Conservation (phyloP, 2,888 invertebrate genomes). For the Odontomyia ornata region DNA sequence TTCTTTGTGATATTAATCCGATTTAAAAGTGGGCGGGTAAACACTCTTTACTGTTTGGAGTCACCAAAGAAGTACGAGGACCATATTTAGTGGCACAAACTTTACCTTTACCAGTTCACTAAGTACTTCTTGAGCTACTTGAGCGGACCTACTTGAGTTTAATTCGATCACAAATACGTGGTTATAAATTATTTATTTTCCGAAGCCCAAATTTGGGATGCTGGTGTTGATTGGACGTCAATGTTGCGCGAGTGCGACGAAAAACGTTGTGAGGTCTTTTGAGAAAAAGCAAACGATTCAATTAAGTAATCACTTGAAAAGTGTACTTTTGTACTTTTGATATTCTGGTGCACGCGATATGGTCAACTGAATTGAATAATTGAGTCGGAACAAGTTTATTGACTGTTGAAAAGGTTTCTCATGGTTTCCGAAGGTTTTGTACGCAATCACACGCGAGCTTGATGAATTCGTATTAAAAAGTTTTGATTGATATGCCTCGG, state of each 20-base stretch:
- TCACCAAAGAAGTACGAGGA: neutral
- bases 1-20: constrained; percentile 10
- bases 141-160: constrained; percentile 22
- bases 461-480: too few relatives aligned
- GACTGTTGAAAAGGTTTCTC: neutral
- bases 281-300: constrained; percentile 32
- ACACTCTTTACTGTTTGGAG: constrained; percentile 13
- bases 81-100: constrained; percentile 5
- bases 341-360: neutral
- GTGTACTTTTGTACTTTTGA: constrained; percentile 1
- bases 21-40: constrained; percentile 30
- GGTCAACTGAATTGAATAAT: neutral
- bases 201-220: constrained; percentile 32
- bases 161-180: constrained; percentile 20
- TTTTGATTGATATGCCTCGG: too few relatives aligned
- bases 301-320: constrained; percentile 29
- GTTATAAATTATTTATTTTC: constrained; percentile 14
- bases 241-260: constrained; percentile 6
- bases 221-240: constrained; percentile 15
- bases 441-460: too few relatives aligned
- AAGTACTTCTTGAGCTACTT: constrained; percentile 18
- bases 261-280: constrained; percentile 16
- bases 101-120: neutral
- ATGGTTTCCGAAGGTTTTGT: too few relatives aligned
- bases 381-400: neutral